Evolutionary conservation across 2,113 vertebrate genomes (phyloP).

Genomic region (Carettochelys insculpta): DNA sequence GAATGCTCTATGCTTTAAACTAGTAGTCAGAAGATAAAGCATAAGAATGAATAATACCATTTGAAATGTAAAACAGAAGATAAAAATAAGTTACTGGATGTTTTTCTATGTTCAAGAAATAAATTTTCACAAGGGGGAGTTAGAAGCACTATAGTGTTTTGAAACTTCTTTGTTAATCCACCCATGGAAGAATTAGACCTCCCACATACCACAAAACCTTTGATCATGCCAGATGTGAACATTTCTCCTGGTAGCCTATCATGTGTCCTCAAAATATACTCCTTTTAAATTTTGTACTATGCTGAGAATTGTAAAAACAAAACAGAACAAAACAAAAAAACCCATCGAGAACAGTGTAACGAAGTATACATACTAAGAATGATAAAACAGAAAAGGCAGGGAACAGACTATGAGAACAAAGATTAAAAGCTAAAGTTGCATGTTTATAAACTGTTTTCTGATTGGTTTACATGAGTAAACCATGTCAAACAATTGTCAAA

Average conservation of each 20-base stretch:
- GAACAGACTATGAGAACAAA: conserved; percentile 19
- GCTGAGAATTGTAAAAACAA: conserved; percentile 25
- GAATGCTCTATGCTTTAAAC: conserved; percentile 33
- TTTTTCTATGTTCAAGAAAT: conserved; percentile 64
- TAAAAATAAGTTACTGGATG: conserved; percentile 61
- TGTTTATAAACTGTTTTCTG: not conserved
- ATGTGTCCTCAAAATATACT: conserved; percentile 38
- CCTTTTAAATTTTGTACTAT: conserved; percentile 26
- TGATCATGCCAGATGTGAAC: conserved; percentile 62
- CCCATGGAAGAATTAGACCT: conserved; percentile 59
- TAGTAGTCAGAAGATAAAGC: conserved; percentile 43
- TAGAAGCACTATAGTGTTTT: conserved; percentile 58
- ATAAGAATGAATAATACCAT: conserved; percentile 50
- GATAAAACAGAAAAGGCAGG: conserved; percentile 10
- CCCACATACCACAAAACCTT: conserved; percentile 51
- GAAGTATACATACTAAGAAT: conserved; percentile 1
- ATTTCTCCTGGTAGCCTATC: conserved; percentile 51
- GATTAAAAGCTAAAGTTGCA: not conserved
- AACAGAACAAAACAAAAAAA: too few species aligned
- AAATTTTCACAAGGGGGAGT: conserved; percentile 64
- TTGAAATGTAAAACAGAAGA: conserved; percentile 57
- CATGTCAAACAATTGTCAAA: too few species aligned
- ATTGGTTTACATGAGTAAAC: not conserved
- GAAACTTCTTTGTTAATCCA: conserved; percentile 60
- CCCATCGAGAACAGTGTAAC: not conserved